Evolutionary conservation across 2,797 vertebrate species (phyloP), one percentile per base, ranked within the genome.

Genomic region (Micromesistius poutassou): DNA sequence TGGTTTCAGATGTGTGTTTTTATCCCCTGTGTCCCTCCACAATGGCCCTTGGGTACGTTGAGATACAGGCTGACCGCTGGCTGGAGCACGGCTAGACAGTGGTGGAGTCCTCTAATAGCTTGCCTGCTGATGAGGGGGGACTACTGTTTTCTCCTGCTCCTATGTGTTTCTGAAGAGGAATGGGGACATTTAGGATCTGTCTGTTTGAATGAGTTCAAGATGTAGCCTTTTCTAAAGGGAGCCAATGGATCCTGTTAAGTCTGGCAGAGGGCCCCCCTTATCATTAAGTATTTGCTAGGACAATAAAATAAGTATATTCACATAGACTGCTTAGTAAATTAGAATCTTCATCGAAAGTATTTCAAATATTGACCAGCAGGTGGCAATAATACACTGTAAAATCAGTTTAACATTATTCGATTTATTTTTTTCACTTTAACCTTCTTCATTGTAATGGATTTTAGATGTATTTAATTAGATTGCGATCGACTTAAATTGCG

Each of bases 181-280:
- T n/a, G 75, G 68, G 79, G 77, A 77, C 50, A 80, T 71, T 77
- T 77, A 46, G 30, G 70, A 25, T 85, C 84, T 62, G 38, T 9
- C 13, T 14, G 76, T 62, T 71, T 35, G 35, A 86, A 87, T 86
- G 74, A 79, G 78, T 90, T 89, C 87, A 90, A 90, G 85, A 90
- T 91, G 85, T 88, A 78, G 70, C 19, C 33, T 71, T 35, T 72
- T 50, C 76, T 75, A 4, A 22, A 40, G 75, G 33, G 30, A 78
- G 75, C 82, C 83, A 77, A 70, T 78, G 79, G 90, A 87, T 86
- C 88, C 82, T 81, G 76, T 84, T 87, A 87, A 87, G 83, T 79
- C 71, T 46, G 25, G 76, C 4, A 31, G 78, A 55, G 76, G 74
- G 73, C 50, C 30, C 31, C 8, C 70, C 30, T 33, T 33, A 33